phyloP scores from a whole-genome alignment of 2,888 invertebrate genomes.

The Melanargia galathea region DNA sequence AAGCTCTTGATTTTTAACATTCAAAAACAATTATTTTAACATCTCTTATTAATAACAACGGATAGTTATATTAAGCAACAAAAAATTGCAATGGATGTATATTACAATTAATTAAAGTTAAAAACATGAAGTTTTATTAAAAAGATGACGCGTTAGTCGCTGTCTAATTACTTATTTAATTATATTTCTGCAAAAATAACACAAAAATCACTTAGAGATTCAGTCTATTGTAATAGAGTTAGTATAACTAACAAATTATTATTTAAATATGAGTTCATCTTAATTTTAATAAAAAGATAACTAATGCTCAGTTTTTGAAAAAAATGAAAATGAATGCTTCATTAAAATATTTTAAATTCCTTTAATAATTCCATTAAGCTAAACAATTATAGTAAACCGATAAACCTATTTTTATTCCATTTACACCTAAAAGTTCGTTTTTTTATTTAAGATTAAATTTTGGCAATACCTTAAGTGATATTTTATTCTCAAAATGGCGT shows the following conservation, averaged over 20 bases:
- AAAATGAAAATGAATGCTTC: neutral
- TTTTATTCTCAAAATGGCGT: constrained; percentile 77
- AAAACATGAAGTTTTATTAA: constrained; percentile 25
- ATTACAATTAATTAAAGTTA: constrained; percentile 26
- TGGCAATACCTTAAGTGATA: constrained; percentile 74
- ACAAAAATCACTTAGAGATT: constrained; percentile 25
- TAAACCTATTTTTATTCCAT: constrained; percentile 30
- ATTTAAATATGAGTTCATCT: constrained; percentile 3
- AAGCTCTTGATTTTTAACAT: constrained; percentile 65
- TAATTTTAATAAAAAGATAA: neutral
- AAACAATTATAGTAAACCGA: constrained; percentile 39
- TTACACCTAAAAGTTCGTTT: constrained; percentile 51
- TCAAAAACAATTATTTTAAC: constrained; percentile 38
- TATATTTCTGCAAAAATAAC: constrained; percentile 27
- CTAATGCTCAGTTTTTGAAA: neutral
- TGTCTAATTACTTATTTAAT: constrained; percentile 19
- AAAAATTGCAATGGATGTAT: constrained; percentile 29
- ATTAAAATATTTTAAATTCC: constrained; percentile 15
- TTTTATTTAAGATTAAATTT: constrained; percentile 53
- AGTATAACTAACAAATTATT: constrained; percentile 13
- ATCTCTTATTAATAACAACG: constrained; percentile 34
- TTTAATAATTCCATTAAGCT: constrained; percentile 24
- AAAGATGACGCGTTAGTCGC: constrained; percentile 22
- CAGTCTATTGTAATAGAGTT: constrained; percentile 34
- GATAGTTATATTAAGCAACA: constrained; percentile 30